Percentiles rank a stretch among this genome's conserved stretches.
Conservation (phyloP, 2,113 vertebrate species). For the Ptilonorhynchus violaceus region DNA sequence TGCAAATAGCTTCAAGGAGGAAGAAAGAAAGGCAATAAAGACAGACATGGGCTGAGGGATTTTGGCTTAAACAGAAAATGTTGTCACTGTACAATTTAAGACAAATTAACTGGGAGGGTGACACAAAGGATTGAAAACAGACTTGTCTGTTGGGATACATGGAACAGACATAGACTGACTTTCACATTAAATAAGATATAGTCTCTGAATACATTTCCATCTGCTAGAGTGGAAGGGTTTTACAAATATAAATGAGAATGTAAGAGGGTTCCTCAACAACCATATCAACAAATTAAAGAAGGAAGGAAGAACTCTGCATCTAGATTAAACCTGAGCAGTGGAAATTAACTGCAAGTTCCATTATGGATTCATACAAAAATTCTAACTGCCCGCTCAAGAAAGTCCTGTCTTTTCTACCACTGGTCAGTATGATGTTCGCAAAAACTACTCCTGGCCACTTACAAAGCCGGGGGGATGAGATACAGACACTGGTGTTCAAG, state of each 20-base stretch:
- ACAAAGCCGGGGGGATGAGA: not conserved
- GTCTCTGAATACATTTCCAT: not conserved
- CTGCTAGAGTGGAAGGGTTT: not conserved
- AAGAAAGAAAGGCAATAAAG: not conserved
- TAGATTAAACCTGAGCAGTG: not conserved
- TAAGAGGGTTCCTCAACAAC: not conserved
- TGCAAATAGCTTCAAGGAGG: constrained; percentile 24
- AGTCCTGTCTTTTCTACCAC: not conserved
- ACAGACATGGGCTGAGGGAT: not conserved
- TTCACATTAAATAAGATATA: not conserved
- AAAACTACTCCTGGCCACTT: not conserved
- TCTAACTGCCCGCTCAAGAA: not conserved
- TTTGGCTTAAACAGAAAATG: not conserved
- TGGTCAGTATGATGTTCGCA: not conserved
- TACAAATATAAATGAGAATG: not conserved
- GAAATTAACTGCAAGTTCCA: not conserved
- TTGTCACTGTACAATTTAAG: not conserved
- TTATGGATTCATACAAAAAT: not conserved
- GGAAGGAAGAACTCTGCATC: not conserved
- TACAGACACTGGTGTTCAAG: no score
- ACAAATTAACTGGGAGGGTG: not conserved
- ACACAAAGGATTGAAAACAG: not conserved
- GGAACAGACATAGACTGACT: not conserved
- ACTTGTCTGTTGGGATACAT: not conserved
- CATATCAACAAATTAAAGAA: not conserved